These are phyloP conservation scores for Hyposoter dolosus DNA, from an alignment of 2,888 invertebrate genomes.

Conservation along the genomic window DNA sequence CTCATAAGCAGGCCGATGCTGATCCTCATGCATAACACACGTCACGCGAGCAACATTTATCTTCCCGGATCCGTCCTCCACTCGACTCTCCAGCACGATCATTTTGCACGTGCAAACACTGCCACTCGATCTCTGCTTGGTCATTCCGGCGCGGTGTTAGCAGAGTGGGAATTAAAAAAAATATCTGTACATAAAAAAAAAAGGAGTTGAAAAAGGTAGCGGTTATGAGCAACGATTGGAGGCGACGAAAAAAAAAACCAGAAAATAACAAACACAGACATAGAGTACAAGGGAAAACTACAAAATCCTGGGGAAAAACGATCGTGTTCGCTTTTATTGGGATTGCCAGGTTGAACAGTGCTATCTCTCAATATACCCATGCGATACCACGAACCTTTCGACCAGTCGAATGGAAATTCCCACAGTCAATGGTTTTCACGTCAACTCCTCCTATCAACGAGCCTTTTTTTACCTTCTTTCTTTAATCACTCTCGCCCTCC, in stretches of 20 bases:
- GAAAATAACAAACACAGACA: neutral
- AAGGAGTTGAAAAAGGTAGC: conserved; percentile 2
- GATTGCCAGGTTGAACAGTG: conserved; percentile 9
- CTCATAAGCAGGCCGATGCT: conserved; percentile 51
- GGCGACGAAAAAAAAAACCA: conserved; percentile 8
- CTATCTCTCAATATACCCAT: conserved; percentile 1
- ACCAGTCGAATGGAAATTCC: conserved; percentile 24
- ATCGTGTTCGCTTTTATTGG: conserved; percentile 40
- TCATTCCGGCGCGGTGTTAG: conserved; percentile 2
- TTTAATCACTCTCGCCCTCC: neutral
- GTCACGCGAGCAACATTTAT: conserved; percentile 39
- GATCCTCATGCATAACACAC: conserved; percentile 48
- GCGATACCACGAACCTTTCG: conserved; percentile 4
- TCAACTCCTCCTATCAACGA: conserved; percentile 17
- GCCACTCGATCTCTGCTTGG: conserved; percentile 19
- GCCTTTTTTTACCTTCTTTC: conserved; percentile 6
- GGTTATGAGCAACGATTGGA: neutral
- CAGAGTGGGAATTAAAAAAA: conserved; percentile 16
- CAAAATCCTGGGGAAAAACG: conserved; percentile 42
- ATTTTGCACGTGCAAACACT: conserved; percentile 52
- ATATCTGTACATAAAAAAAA: conserved; percentile 22
- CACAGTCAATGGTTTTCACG: conserved; percentile 28
- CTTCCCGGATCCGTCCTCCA: neutral
- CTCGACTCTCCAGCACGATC: neutral
- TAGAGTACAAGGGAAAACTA: neutral